These are phyloP conservation scores for Poecile montanus DNA, from an alignment of 2,797 vertebrate genomes.

Conservation along the genomic window DNA sequence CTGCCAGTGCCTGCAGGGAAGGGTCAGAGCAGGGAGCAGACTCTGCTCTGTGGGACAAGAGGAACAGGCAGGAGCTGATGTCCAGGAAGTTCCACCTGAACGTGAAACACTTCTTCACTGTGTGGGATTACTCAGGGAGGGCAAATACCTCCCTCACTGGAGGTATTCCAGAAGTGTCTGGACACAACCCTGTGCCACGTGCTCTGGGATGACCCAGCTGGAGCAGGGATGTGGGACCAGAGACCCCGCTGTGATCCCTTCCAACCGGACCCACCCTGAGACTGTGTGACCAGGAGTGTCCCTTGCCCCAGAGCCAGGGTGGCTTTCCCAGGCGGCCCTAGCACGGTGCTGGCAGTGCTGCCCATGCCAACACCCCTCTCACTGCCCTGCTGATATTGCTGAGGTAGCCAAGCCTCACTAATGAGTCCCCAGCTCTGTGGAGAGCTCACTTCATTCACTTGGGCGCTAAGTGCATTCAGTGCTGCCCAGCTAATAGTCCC, in stretches of 20 bases:
- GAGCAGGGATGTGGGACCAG: neutral
- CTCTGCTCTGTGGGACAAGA: neutral
- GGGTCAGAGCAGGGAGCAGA: neutral
- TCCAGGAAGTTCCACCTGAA: neutral
- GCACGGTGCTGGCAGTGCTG: neutral
- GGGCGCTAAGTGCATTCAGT: neutral
- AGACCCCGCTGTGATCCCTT: neutral
- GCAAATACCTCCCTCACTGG: neutral
- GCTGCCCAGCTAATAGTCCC: conserved; percentile 47
- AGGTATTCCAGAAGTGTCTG: neutral
- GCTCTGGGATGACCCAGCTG: neutral
- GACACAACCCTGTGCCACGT: neutral
- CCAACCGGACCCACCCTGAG: neutral
- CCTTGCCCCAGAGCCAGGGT: neutral
- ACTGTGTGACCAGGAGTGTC: neutral
- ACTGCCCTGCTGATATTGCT: neutral
- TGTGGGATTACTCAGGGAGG: neutral
- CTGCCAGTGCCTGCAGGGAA: neutral
- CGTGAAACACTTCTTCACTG: neutral
- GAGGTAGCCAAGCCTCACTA: neutral
- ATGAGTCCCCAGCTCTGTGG: neutral
- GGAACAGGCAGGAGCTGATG: neutral
- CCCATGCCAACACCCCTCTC: neutral
- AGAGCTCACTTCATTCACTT: neutral
- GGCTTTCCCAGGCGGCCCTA: neutral